Conservation (phyloP, 1,140 invertebrate genomes). For the Dreissena rostriformis region DNA sequence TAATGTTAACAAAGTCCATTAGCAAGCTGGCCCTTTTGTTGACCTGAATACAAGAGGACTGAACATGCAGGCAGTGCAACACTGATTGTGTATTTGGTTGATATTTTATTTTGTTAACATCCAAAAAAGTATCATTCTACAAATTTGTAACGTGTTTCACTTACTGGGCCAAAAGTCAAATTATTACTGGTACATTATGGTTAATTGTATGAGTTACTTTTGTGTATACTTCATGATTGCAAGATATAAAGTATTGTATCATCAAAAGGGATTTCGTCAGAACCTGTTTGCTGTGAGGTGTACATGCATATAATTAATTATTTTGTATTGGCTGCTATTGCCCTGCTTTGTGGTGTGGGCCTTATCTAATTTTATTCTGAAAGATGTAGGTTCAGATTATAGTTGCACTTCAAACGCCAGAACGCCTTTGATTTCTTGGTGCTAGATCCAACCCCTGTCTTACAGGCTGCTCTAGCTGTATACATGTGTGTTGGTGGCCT, state of each 20-base stretch:
- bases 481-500: neutral
- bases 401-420: conserved; percentile 42
- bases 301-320: conserved; percentile 10
- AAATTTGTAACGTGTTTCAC: neutral
- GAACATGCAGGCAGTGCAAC: neutral
- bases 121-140: neutral
- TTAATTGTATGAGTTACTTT: neutral
- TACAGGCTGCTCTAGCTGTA: neutral
- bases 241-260: conserved; percentile 2
- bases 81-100: neutral
- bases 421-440: conserved; percentile 40
- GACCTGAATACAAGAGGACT: no score
- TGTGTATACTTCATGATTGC: neutral
- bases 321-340: conserved; percentile 30
- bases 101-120: neutral
- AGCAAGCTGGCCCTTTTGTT: no score
- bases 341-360: neutral
- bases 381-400: conserved; percentile 42
- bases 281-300: neutral
- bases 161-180: neutral
- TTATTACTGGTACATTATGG: neutral
- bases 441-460: neutral
- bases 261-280: conserved; percentile 3
- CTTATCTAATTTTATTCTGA: conserved; percentile 32
- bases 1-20: no score